Base-by-base conservation (phyloP, 2,888 invertebrate genomes). In the Endomychus coccineus region DNA sequence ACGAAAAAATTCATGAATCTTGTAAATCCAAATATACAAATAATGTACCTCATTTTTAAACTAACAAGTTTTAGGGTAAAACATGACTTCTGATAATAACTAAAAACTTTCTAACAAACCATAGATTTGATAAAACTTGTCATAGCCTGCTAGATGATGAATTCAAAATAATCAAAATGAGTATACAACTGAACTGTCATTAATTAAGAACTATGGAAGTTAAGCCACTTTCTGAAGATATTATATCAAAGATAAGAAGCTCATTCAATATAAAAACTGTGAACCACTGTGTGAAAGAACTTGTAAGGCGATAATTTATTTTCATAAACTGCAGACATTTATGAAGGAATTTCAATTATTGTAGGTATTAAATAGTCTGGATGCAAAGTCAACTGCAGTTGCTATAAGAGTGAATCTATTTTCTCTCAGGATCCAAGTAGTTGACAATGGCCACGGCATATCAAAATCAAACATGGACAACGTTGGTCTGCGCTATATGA, bases 371-470 rank as follows among this genome's bases (percentile, higher is more conserved):
- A 85, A 86, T 64, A 71, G 82, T 15, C 58, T 86, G 42, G 82
- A 84, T 63, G 81, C 82, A 6, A 70, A 71, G 43, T 74, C 85
- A 2, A 75, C 74, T 11, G 76, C 78, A 14, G 73, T 88, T 37
- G 83, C 82, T 12, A 69, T 86, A 33, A 69, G 83, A 52, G 58
- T 86, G 14, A 68, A 83, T 58, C 61, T 78, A 15, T 56, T 66
- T 36, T 69, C 73, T 42, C 71, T 71, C 50, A 71, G 70, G 46
- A 70, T 88, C 45, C 82, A 83, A 71, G 79, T 87, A 4, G 70
- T 85, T 22, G 88, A 88, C 57, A 84, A 87, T 68, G 87, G 87
- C 2, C 50, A 45, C 48, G 88, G 88, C 2, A 74, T 88, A 16
- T 49, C 63, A 2, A 61, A 66, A 48, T 52, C 62, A 15, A 73